Percentiles rank a stretch among this genome's conserved stretches.
These are phyloP conservation scores for Mya arenaria DNA, from an alignment of 1,140 invertebrate species.

Conservation along the genomic window DNA sequence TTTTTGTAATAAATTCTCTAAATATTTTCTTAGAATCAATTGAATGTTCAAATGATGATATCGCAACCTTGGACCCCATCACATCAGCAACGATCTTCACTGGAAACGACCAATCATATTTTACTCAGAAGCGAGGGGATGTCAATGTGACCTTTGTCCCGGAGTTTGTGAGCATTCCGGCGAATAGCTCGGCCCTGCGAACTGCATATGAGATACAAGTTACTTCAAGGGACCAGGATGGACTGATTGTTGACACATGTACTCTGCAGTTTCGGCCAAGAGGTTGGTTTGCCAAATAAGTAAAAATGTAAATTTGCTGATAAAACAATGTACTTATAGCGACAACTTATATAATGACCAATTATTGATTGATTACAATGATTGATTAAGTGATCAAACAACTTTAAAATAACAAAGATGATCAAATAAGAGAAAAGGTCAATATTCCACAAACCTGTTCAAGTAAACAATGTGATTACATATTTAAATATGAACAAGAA, in stretches of 20 bases:
- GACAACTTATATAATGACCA: too few relatives aligned
- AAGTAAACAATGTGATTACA: too few relatives aligned
- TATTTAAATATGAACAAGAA: too few relatives aligned
- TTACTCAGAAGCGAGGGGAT: neutral
- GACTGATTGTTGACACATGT: neutral
- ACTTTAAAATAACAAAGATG: too few relatives aligned
- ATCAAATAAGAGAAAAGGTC: too few relatives aligned
- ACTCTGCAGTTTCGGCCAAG: conserved; percentile 20
- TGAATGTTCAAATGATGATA: conserved; percentile 23
- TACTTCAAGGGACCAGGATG: neutral
- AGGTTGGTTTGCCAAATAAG: conserved; percentile 9
- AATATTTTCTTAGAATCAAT: conserved; percentile 29
- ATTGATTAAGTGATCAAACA: too few relatives aligned
- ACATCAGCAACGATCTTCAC: neutral
- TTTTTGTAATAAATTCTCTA: too few relatives aligned
- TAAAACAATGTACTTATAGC: neutral
- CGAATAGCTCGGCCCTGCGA: neutral
- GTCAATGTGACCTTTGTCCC: neutral
- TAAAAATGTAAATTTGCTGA: too few relatives aligned
- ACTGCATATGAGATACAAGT: neutral
- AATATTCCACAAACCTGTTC: too few relatives aligned
- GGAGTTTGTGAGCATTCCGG: neutral
- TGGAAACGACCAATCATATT: neutral
- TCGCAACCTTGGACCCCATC: neutral
- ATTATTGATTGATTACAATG: too few relatives aligned